Evolutionary conservation across 2,888 invertebrate species (phyloP).

Genomic region (Petrophora chlorosata): DNA sequence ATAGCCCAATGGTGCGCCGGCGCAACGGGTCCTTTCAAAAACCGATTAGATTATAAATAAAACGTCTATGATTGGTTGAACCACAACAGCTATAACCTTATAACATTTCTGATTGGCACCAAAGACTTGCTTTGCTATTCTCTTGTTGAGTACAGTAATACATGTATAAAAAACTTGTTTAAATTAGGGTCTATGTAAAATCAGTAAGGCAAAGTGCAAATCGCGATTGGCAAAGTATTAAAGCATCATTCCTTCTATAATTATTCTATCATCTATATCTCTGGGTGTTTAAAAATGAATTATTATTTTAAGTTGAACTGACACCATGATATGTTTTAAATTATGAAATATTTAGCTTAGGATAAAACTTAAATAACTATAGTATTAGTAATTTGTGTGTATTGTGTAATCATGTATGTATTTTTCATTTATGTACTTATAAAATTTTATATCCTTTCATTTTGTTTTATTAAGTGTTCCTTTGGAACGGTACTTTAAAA

Average conservation of each 20-base stretch:
- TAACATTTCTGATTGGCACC: no score
- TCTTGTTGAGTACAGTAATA: no score
- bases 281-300: constrained; percentile 51
- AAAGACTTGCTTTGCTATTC: no score
- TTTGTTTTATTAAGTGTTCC: constrained; percentile 8
- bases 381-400: constrained; percentile 50
- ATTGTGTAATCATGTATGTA: constrained; percentile 69
- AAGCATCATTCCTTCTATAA: constrained; percentile 48
- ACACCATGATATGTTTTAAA: constrained; percentile 36
- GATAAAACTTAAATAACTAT: constrained; percentile 46
- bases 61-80: no score
- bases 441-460: constrained; percentile 43
- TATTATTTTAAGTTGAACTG: constrained; percentile 44
- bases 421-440: constrained; percentile 61
- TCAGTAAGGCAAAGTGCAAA: neutral
- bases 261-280: constrained; percentile 22
- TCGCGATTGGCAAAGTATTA: constrained; percentile 46
- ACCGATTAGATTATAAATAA: no score
- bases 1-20: no score
- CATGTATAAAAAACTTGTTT: no score
- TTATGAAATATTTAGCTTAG: constrained; percentile 57
- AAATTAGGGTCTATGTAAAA: neutral
- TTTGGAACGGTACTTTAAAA: no score
- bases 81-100: no score
- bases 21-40: no score